Evolutionary conservation across 2,113 vertebrate genomes (phyloP), one percentile per base, ranked within the genome.

Genomic region (Thamnophis sirtalis): DNA sequence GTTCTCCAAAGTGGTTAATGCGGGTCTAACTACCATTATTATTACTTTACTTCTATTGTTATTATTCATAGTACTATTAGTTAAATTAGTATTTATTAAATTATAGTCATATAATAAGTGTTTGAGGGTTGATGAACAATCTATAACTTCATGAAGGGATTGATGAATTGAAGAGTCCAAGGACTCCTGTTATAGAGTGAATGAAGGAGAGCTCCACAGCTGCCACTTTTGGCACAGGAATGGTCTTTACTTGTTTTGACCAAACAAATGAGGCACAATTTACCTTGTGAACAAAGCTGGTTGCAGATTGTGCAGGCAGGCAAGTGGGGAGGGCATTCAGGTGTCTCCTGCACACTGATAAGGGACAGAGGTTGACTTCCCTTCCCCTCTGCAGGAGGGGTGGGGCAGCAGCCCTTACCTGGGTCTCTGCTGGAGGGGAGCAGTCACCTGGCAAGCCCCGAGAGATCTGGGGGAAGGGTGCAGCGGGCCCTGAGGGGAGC

Each of bases 361-460:
- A 43, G 89, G 86, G 43, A 91, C 48, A 89, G 63, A 86, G 94
- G 91, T 89, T 90, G 91, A 0, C 90, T 95, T 87, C 96, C 96
- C 89, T 91, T 95, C 96, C 87, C 56, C 0, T 87, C n/a, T 95
- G 92, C 93, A 84, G 68, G 73, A 0, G 60, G 95, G 95, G 94
- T n/a, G 0, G 53, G 95, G 87, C 56, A 94, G 92, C 92, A 95
- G 94, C 96, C 96, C 96, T 96, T 97, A 96, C 96, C 96, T 97
- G 96, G 94, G 96, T 96, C 96, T 95, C 95, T 95, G 95, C 93
- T 96, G 96, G 95, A 96, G 95, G 96, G 95, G 91, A 96, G 91
- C 96, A 93, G 94, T 95, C 96, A 96, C 94, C 96, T 96, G 96
- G 95, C 96, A 97, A 96, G 94, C 95, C 96, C 96, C 96, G 95